Conservation (phyloP, 2,113 vertebrate species). For the Eubucco bourcierii region DNA sequence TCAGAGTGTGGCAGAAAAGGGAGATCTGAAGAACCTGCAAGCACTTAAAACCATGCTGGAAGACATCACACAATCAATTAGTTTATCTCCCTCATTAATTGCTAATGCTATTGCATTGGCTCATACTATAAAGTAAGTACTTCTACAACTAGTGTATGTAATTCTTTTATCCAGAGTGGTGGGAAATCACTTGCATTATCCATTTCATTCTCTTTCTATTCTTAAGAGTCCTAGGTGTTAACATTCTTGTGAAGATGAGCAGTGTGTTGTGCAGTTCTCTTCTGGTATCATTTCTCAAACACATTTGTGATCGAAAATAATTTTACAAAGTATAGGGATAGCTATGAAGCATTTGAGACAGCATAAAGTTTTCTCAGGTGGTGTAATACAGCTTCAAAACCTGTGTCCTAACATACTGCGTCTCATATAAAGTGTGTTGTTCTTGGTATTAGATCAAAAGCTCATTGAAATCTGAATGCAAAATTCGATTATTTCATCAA, state of each 20-base stretch:
- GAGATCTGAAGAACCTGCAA: slow-evolving; percentile 78
- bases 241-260: neutral
- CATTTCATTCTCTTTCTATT: neutral
- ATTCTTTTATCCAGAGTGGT: neutral
- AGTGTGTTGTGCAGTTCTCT: neutral
- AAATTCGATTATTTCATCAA: neutral
- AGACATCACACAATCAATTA: slow-evolving; percentile 11
- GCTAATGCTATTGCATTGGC: slow-evolving; percentile 84
- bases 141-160: neutral
- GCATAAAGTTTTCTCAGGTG: neutral
- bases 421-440: neutral
- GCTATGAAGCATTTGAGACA: neutral
- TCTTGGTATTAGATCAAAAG: neutral
- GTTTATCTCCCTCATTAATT: slow-evolving; percentile 80
- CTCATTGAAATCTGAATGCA: neutral
- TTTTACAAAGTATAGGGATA: neutral
- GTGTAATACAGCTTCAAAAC: neutral
- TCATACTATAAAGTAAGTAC: slow-evolving; percentile 86
- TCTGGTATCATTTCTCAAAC: neutral
- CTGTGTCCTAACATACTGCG: neutral
- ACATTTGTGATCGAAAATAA: neutral
- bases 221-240: neutral
- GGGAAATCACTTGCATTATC: neutral
- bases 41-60: slow-evolving; percentile 75
- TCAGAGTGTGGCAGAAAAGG: slow-evolving; percentile 76